Evolutionary conservation across 2,797 vertebrate genomes (phyloP).

Genomic region (Nannoperca obscura): DNA sequence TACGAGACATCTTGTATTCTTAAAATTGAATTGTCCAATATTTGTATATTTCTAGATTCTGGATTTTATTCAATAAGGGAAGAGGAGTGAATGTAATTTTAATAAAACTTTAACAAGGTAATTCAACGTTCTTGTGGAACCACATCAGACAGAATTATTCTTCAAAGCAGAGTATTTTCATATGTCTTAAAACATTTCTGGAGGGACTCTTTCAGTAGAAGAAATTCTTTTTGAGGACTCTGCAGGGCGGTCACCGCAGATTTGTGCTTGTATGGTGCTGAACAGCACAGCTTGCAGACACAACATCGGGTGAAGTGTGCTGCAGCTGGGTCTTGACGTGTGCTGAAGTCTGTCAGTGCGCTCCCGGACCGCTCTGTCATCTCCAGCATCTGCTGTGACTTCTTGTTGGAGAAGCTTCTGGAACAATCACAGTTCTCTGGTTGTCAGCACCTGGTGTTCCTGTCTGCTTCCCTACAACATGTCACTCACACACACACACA

Average conservation of each 20-base stretch:
- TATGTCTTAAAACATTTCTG: not conserved
- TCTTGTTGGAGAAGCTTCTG: constrained; percentile 71
- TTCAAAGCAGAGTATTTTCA: not conserved
- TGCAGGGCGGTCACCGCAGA: constrained; percentile 45
- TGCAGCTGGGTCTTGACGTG: constrained; percentile 70
- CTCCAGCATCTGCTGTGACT: constrained; percentile 77
- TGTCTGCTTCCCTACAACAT: constrained; percentile 60
- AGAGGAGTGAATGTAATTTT: not conserved
- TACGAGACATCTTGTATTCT: not conserved
- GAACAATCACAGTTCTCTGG: constrained; percentile 70
- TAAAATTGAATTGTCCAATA: not conserved
- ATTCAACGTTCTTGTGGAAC: not conserved
- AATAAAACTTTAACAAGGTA: not conserved
- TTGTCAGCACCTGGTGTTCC: constrained; percentile 78
- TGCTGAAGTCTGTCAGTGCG: constrained; percentile 73
- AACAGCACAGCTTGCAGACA: constrained; percentile 63
- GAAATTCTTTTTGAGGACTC: constrained; percentile 9
- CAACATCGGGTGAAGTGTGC: constrained; percentile 42
- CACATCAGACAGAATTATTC: not conserved
- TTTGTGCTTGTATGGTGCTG: constrained; percentile 40
- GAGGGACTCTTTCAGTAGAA: not conserved
- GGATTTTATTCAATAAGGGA: not conserved
- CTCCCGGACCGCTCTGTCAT: constrained; percentile 70
- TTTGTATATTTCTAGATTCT: not conserved
- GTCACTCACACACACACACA: constrained; percentile 36